Evolutionary conservation across 2,113 vertebrate genomes (phyloP).

Genomic region (Haemorhous mexicanus): DNA sequence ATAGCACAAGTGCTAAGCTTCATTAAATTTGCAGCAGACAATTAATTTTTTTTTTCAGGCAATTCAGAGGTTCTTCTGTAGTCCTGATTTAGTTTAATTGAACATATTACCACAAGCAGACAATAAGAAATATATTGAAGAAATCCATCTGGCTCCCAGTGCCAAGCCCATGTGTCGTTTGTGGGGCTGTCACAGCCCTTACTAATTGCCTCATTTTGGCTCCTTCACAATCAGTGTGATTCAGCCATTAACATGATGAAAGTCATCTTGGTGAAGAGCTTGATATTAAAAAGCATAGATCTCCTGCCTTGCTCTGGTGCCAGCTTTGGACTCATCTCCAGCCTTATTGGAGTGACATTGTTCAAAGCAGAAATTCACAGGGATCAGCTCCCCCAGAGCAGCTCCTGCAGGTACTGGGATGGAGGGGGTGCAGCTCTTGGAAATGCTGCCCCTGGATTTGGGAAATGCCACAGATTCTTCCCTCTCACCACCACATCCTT

Average conservation of each 20-base stretch:
- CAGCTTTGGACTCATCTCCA: background rate
- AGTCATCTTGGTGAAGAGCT: slow-evolving; percentile 43
- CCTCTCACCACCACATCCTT: background rate
- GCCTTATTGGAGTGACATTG: slow-evolving; percentile 60
- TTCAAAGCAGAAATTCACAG: slow-evolving; percentile 22
- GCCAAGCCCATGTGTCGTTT: slow-evolving; percentile 20
- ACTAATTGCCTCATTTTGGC: slow-evolving; percentile 72
- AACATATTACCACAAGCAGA: slow-evolving; percentile 69
- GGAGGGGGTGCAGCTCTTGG: background rate
- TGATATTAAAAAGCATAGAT: slow-evolving; percentile 79
- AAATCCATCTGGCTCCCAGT: slow-evolving; percentile 73
- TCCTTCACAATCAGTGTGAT: slow-evolving; percentile 67
- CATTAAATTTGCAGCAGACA: slow-evolving; percentile 66
- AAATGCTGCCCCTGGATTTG: background rate
- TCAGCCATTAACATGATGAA: slow-evolving; percentile 68
- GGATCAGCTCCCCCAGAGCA: background rate
- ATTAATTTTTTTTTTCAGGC: slow-evolving; percentile 61
- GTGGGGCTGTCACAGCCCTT: slow-evolving; percentile 58
- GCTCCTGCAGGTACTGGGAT: background rate
- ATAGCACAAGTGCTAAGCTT: slow-evolving; percentile 50
- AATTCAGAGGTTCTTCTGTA: slow-evolving; percentile 55
- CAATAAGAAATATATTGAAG: slow-evolving; percentile 76
- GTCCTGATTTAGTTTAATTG: slow-evolving; percentile 68
- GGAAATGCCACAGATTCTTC: background rate
- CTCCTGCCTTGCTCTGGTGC: slow-evolving; percentile 55